phyloP scores from a whole-genome alignment of 2,113 vertebrate species.

The Myrmophylax atrothorax region DNA sequence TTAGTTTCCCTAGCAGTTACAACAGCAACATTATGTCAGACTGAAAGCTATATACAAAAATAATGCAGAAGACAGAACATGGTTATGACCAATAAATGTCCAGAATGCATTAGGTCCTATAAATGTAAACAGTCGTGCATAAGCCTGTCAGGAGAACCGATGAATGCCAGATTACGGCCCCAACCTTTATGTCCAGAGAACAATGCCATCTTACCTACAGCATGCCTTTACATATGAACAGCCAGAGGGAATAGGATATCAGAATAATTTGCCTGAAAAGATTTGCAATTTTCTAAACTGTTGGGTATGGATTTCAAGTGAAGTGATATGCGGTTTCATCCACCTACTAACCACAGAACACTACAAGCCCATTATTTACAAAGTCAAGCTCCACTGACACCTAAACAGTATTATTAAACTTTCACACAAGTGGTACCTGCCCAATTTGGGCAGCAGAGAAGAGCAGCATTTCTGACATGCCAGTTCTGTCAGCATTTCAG shows the following conservation, averaged over 20 bases:
- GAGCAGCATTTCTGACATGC: background rate
- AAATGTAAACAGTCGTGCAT: background rate
- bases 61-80: constrained; percentile 14
- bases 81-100: background rate
- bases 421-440: background rate
- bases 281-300: constrained; percentile 6
- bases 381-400: background rate
- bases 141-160: background rate
- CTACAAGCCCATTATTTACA: background rate
- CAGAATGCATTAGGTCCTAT: constrained; percentile 10
- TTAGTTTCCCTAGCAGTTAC: constrained; percentile 29
- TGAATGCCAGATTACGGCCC: background rate
- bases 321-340: background rate
- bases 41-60: background rate
- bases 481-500: background rate
- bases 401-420: background rate
- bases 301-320: background rate
- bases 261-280: constrained; percentile 14
- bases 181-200: background rate
- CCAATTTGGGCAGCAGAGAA: background rate
- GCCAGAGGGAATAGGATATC: background rate
- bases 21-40: constrained; percentile 24
- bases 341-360: background rate
- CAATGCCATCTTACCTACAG: background rate
- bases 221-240: background rate